Evolutionary conservation across 2,797 vertebrate genomes (phyloP), one percentile per base, ranked within the genome.

Genomic region (Balearica regulorum): DNA sequence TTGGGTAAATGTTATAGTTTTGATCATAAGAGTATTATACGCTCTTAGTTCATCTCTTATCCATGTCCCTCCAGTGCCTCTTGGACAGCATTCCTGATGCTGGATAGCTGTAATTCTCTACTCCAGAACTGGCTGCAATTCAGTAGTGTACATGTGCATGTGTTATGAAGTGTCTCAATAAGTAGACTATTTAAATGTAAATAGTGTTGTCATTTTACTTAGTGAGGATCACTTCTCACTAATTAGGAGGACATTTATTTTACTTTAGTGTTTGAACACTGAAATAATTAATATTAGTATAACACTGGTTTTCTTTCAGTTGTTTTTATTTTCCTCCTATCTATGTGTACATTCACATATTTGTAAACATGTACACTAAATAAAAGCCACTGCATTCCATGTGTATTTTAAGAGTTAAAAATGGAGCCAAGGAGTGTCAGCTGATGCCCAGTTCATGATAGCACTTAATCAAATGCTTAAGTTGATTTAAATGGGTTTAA

Each of bases 111-210:
- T 29, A 81, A 78, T 89, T 79, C 54, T 82, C 61, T 37, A 29
- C 72, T 94, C 57, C 86, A 87, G 66, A 84, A 43, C 2, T 79
- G 76, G 61, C 76, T 96, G 73, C 37, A 73, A 0, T 87, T 95
- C 57, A 68, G 10, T 65, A 37, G 41, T 25, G 31, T 81, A 51
- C 1, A 0, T 80, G 8, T 81, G 55, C 1, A 0, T 77, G 33
- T 76, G 75, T 89, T 89, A 46, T 81, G 93, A 89, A 90, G 58
- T 69, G 68, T 94, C 90, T 90, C 80, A 92, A 55, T 82, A 62
- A 89, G 76, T 5, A 82, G 55, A 43, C 49, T 70, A 68, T 89
- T 94, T 93, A 90, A 94, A 94, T 87, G 71, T 89, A 96, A 94
- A 96, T 87, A 55, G 19, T 68, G 55, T 83, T 88, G 89, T 66